Conservation (phyloP, 2,113 vertebrate genomes). For the Platysternon megacephalum region DNA sequence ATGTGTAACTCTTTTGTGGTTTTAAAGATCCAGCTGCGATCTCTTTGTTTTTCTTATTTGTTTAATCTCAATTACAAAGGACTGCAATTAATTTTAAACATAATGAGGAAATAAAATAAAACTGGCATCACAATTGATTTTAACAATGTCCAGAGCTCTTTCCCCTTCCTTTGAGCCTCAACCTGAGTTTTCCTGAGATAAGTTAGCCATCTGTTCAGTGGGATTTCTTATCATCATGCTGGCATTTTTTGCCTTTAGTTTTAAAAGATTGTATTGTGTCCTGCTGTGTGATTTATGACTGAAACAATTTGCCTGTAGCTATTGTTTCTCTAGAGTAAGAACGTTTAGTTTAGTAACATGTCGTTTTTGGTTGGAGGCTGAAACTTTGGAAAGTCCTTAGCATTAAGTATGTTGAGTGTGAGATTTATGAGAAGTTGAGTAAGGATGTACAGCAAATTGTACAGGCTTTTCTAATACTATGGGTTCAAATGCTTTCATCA, state of each 20-base stretch:
- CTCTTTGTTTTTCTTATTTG: neutral
- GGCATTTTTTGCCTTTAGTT: neutral
- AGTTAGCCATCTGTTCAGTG: neutral
- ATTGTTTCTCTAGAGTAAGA: neutral
- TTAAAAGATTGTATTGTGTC: neutral
- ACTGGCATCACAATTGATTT: neutral
- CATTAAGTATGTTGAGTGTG: neutral
- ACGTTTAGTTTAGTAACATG: neutral
- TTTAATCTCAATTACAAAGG: neutral
- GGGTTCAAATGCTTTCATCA: neutral
- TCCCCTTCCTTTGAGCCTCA: neutral
- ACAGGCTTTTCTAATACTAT: neutral
- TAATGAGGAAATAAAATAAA: neutral
- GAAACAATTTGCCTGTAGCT: neutral
- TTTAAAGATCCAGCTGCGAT: neutral
- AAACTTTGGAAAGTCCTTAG: neutral
- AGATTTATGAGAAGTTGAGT: neutral
- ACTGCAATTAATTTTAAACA: neutral
- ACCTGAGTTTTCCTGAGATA: neutral
- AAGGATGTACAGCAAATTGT: neutral
- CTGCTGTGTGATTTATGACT: fast-evolving
- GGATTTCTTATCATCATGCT: neutral
- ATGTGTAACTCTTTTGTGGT: neutral
- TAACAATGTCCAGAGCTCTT: neutral
- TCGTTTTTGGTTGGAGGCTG: neutral